Conservation (phyloP, 2,888 invertebrate genomes). For the Phlogophora meticulosa region DNA sequence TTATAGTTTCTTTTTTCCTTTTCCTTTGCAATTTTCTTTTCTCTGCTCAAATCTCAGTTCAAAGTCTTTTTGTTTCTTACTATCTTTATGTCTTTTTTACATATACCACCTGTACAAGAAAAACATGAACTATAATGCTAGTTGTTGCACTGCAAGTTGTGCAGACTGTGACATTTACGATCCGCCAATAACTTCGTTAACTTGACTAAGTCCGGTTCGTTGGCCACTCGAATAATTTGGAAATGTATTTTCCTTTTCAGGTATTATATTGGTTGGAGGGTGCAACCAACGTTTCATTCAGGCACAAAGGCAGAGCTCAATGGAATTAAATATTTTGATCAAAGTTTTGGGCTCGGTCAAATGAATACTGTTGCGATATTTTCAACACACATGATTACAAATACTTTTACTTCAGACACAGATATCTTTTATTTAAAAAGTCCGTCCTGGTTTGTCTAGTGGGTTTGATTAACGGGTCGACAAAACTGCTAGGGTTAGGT, state of each 20-base stretch:
- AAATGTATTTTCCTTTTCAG: slow-evolving; percentile 28
- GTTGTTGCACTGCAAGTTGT: slow-evolving; percentile 25
- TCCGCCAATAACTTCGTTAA: slow-evolving; percentile 34
- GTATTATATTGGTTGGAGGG: slow-evolving; percentile 5
- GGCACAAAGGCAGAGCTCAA: neutral
- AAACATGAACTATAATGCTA: slow-evolving; percentile 42
- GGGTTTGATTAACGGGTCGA: too few relatives aligned
- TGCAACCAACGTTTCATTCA: neutral
- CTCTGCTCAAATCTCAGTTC: too few relatives aligned
- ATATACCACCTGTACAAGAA: slow-evolving; percentile 32
- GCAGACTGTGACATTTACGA: slow-evolving; percentile 9
- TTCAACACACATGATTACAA: neutral
- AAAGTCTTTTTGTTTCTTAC: too few relatives aligned
- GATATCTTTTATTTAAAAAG: too few relatives aligned
- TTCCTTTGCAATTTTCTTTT: too few relatives aligned
- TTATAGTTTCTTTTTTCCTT: too few relatives aligned
- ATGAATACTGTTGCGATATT: neutral
- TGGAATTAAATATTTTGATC: neutral
- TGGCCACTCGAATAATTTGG: slow-evolving; percentile 33
- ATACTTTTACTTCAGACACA: too few relatives aligned
- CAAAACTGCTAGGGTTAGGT: too few relatives aligned
- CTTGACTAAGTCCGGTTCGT: slow-evolving; percentile 16
- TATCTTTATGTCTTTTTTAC: too few relatives aligned
- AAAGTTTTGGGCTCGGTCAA: neutral
- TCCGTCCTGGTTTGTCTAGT: too few relatives aligned